These are phyloP conservation scores for Andricus quercusramuli DNA, from an alignment of 2,888 invertebrate species.

Conservation along the genomic window DNA sequence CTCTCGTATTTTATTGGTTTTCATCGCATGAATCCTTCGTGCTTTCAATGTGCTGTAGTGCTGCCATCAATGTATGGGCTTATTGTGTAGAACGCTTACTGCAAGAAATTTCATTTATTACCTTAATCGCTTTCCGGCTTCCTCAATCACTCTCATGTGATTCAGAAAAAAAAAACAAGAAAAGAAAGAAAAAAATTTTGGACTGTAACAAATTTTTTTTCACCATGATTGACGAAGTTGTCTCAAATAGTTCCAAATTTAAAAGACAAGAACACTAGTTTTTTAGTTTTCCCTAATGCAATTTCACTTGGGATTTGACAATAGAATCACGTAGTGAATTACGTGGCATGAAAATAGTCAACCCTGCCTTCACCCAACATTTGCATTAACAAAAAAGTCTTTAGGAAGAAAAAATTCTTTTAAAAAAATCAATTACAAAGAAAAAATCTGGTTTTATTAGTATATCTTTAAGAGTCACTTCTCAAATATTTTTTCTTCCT, in stretches of 20 bases:
- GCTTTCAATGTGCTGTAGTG: conserved; percentile 8
- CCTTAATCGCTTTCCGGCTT: neutral
- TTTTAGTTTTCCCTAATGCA: neutral
- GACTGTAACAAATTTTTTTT: too few relatives aligned
- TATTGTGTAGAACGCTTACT: neutral
- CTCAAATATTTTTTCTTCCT: conserved; percentile 19
- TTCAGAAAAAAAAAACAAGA: neutral
- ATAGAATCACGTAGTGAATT: neutral
- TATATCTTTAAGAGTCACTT: neutral
- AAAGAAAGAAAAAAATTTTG: neutral
- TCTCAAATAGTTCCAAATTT: neutral
- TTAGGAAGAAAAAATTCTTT: conserved; percentile 3
- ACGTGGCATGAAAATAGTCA: neutral
- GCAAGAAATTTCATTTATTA: neutral
- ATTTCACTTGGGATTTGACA: neutral
- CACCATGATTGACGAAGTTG: too few relatives aligned
- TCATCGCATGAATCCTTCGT: conserved; percentile 3
- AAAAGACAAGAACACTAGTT: neutral
- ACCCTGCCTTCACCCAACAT: neutral
- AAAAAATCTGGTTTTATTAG: too few relatives aligned
- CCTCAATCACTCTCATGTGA: neutral
- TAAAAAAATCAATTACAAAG: too few relatives aligned
- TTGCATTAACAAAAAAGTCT: neutral
- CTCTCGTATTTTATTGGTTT: neutral
- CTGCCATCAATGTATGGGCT: conserved; percentile 11